These are phyloP conservation scores for Halcyon smyrnensis DNA, from an alignment of 2,797 vertebrate genomes.

Conservation along the genomic window DNA sequence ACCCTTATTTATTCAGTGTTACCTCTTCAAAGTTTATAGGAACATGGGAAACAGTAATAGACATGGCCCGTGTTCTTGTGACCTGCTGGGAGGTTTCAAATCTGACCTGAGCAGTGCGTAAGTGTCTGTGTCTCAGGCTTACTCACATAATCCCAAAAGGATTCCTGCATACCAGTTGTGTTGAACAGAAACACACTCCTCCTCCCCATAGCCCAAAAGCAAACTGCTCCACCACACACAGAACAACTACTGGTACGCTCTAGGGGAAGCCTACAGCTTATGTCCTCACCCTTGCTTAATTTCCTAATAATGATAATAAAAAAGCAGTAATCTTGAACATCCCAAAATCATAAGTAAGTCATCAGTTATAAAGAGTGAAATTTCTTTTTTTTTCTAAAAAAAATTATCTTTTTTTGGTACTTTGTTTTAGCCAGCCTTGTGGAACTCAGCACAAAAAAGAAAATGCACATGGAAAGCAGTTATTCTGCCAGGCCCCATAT, in stretches of 20 bases:
- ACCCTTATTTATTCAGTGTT: background rate
- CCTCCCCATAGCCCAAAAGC: background rate
- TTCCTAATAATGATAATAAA: background rate
- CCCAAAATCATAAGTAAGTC: background rate
- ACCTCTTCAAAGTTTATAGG: background rate
- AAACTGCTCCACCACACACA: background rate
- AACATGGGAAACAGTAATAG: background rate
- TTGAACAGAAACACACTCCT: background rate
- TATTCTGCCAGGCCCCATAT: background rate
- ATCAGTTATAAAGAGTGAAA: background rate
- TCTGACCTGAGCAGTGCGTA: background rate
- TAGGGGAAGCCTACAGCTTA: background rate
- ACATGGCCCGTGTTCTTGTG: background rate
- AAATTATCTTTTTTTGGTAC: background rate
- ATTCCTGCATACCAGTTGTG: accelerated
- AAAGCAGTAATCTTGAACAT: background rate
- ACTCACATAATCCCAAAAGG: background rate
- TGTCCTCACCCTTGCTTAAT: background rate
- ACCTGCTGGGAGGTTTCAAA: background rate
- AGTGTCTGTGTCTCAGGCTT: background rate
- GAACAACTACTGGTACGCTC: background rate
- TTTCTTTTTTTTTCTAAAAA: background rate
- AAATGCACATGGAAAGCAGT: background rate
- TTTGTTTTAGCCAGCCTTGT: background rate
- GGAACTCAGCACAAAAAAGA: background rate